A percentile compares a stretch with the other conserved stretches of the same genome.
Evolutionary conservation across 1,140 invertebrate species (phyloP).

Genomic region (Lordiphosa clarofinis): DNA sequence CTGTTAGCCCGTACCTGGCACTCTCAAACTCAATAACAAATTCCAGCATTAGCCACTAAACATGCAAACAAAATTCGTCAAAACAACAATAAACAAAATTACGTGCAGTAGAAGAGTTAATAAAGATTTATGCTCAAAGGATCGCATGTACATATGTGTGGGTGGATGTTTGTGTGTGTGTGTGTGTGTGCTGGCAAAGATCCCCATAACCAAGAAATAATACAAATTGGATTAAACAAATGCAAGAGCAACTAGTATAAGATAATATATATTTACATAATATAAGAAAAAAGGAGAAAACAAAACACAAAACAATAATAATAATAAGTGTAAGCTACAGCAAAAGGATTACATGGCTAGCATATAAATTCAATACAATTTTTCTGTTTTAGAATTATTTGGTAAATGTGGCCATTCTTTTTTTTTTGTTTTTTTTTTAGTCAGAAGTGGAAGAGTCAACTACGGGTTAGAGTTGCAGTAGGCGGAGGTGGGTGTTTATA

Average conservation of each 20-base stretch:
- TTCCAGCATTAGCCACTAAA: too few species aligned
- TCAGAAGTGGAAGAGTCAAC: conserved; percentile 31
- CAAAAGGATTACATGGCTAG: conserved; percentile 17
- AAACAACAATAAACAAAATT: too few species aligned
- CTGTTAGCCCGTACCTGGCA: too few species aligned
- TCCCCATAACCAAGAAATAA: conserved; percentile 34
- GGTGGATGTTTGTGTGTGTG: not conserved
- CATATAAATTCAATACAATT: conserved; percentile 21
- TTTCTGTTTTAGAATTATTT: conserved; percentile 4
- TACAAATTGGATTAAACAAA: conserved; percentile 42
- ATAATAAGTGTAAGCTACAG: conserved; percentile 29
- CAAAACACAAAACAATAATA: conserved; percentile 5
- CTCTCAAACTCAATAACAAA: too few species aligned
- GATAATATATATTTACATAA: conserved; percentile 55
- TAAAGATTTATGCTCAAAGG: conserved; percentile 1
- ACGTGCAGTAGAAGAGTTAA: not conserved
- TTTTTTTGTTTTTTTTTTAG: conserved; percentile 12
- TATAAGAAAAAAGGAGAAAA: conserved; percentile 18
- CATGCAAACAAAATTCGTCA: too few species aligned
- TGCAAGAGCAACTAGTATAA: conserved; percentile 43
- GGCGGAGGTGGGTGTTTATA: conserved; percentile 51
- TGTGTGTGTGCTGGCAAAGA: conserved; percentile 11
- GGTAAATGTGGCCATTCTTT: conserved; percentile 2
- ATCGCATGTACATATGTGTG: not conserved
- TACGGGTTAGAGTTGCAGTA: conserved; percentile 56